A percentile compares a stretch with the other conserved stretches of the same genome.
phyloP scores from a whole-genome alignment of 2,797 vertebrate genomes.

The Pyrocephalus nanus region DNA sequence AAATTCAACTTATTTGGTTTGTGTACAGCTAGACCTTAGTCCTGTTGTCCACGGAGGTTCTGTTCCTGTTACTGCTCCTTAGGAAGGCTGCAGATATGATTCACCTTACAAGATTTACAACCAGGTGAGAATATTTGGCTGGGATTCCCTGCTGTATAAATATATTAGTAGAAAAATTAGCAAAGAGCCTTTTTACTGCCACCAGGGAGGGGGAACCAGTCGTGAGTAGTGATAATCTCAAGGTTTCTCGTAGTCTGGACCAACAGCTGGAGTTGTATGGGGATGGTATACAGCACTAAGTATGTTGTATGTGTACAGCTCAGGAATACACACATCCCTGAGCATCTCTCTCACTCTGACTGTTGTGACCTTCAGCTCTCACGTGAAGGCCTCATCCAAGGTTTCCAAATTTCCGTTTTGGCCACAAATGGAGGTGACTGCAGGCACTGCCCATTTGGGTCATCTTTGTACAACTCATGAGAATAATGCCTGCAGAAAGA shows the following conservation, averaged over 20 bases:
- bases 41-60: background rate
- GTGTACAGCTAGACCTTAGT: background rate
- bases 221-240: background rate
- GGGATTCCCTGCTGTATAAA: background rate
- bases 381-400: background rate
- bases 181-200: background rate
- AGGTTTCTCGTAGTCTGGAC: background rate
- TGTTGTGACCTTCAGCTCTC: background rate
- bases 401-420: background rate
- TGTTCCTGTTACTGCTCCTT: background rate
- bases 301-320: too few species aligned
- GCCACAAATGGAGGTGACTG: background rate
- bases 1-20: background rate
- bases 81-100: background rate
- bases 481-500: background rate
- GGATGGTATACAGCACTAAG: background rate
- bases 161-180: background rate
- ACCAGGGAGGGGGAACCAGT: background rate
- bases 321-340: too few species aligned
- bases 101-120: background rate
- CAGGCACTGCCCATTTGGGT: background rate
- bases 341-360: background rate
- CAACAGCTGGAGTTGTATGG: background rate
- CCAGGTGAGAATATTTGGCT: background rate
- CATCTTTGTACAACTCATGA: background rate